Base-by-base conservation (phyloP, 1,140 invertebrate species). In the Eumaeus atala region DNA sequence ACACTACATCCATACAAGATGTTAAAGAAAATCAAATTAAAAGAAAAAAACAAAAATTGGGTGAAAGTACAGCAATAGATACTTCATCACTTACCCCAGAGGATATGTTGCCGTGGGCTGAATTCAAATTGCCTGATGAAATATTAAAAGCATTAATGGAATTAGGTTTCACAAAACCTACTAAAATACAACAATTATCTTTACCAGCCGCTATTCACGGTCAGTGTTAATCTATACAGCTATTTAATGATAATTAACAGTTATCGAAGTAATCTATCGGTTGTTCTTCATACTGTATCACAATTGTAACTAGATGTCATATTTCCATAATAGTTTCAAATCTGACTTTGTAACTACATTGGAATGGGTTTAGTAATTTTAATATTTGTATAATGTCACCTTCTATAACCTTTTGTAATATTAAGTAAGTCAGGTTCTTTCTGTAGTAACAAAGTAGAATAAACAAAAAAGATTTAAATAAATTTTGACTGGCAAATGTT, bases 131-230 rank as follows among this genome's bases (percentile, higher is more conserved):
- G 92, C 93, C 94, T 0, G 77, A 91, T 0, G 65, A 89, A 14
- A 90, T 99, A 59, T 71, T 97, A 21, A 91, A 90, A 74, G 93
- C 93, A 3, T 79, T 99, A 9, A 77, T 88, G 11, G 93, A 95
- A 56, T 89, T 93, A 62, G 91, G 92, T 0, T 98, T 98, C 85
- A 87, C 83, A 40, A 80, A 89, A 10, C 97, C 97, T 1, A 99
- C 97, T 1, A 88, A 92, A 64, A 98, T 99, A 73, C 92, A 95
- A 83, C 80, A 90, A 21, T 74, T 93, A 44, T 91, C 92, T 8
- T 87, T 99, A 34, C 94, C 96, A 17, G 90, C 95, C 55, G 96
- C 97, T 33, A 95, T 98, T 68, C 90, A 94, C 70, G 96, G 91
- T 88, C 89, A 84, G 40, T 44, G 12, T 44, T 44, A 18, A 49